Percentiles rank a stretch among this genome's conserved stretches.
Conservation (phyloP, 2,888 invertebrate species). For the Polydrusus tereticollis region DNA sequence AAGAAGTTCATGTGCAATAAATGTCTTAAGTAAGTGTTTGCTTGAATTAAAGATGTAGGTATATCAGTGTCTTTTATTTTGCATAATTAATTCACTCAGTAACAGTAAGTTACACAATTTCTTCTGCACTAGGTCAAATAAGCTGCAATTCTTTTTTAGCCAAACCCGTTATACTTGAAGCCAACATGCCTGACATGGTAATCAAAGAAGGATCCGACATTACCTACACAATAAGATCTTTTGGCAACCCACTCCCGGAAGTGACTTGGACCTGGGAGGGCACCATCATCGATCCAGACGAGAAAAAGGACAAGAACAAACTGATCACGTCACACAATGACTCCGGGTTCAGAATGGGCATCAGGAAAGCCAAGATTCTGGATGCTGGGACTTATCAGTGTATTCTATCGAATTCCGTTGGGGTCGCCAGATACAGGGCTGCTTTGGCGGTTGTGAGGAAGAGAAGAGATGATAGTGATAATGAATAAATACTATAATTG, state of each 20-base stretch:
- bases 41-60: not conserved
- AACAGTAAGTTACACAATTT: too few relatives aligned
- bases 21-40: constrained; percentile 45
- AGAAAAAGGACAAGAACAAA: constrained; percentile 43
- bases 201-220: constrained; percentile 47
- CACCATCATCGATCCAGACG: constrained; percentile 27
- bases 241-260: constrained; percentile 40
- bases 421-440: constrained; percentile 24
- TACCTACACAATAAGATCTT: constrained; percentile 39
- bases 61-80: not conserved
- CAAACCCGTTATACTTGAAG: constrained; percentile 43
- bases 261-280: constrained; percentile 48
- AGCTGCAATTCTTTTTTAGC: constrained; percentile 36
- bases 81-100: too few relatives aligned
- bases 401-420: constrained; percentile 42
- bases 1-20: constrained; percentile 38
- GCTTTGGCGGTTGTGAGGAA: constrained; percentile 40
- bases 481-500: not conserved
- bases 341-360: constrained; percentile 44
- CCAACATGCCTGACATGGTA: constrained; percentile 38
- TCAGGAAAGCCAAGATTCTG: constrained; percentile 36
- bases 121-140: not conserved
- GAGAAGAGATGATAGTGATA: constrained; percentile 31
- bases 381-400: constrained; percentile 47
- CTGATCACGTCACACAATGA: constrained; percentile 42